Evolutionary conservation across 2,797 vertebrate genomes (phyloP), one percentile per base, ranked within the genome.

Genomic region (Phrynocephalus guinanensis): DNA sequence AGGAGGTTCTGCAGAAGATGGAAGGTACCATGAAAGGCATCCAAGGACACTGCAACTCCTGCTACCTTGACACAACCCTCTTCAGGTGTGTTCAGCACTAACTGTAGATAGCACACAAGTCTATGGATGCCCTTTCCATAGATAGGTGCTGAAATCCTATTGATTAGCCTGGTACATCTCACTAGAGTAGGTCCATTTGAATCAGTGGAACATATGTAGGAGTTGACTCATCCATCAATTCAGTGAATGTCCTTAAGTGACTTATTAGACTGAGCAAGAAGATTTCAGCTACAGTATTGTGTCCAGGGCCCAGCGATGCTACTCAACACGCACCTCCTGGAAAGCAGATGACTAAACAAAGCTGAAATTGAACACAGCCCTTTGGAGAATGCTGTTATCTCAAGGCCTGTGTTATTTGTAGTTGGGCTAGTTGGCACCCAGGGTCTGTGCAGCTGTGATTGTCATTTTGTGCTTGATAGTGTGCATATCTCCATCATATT

Each of bases 11-110:
- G 75, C 91, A 95, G 60, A 90, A 96, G 92, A 93, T 98, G 44
- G 95, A 96, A 73, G 97, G 97, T 24, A 95, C 80, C 91, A 98
- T 97, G 96, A 98, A 96, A 88, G 97, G 97, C 70, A 98, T 98
- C 90, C 97, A 98, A 88, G 97, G 97, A 60, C 97, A 98, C 86
- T 95, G 96, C 90, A 98, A 98, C 92, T 98, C 97, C 80, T 98
- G 97, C 91, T 98, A 98, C 91, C 95, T 98, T 16, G 97, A 98
- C 84, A 96, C 97, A 44, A 97, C 97, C 2, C 97, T 98, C 63
- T 98, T 98, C 96, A 97, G 97, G 97, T 98, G 94, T 90, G 85
- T 48, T 63, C 15, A 56, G 22, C 3, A 6, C 70, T 38, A 22
- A 11, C 13, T 71, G 11, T 71, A 6, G 44, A 30, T 67, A 28